Evolutionary conservation across 2,113 vertebrate genomes (phyloP).

Genomic region (Syngnathoides biaculeatus): DNA sequence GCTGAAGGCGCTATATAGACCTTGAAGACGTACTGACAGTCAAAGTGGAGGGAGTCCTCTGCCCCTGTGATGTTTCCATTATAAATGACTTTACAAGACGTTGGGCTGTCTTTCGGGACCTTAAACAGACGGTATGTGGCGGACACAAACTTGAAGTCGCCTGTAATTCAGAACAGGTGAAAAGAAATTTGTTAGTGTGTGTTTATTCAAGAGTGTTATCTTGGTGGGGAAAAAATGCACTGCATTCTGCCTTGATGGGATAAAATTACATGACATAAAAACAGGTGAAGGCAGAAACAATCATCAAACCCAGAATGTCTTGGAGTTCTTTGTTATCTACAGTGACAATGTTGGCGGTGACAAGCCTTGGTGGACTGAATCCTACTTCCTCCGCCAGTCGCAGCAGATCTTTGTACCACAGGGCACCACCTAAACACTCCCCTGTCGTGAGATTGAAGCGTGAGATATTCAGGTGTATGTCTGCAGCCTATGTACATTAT

Average conservation of each 20-base stretch:
- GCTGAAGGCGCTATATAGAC: conserved; percentile 50
- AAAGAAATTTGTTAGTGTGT: background rate
- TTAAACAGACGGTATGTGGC: conserved; percentile 89
- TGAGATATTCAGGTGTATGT: too few species aligned
- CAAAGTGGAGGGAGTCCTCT: conserved; percentile 75
- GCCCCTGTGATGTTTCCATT: conserved; percentile 74
- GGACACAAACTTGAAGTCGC: conserved; percentile 80
- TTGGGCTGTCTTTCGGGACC: conserved; percentile 47
- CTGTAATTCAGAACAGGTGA: conserved; percentile 45
- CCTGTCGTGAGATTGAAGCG: conserved; percentile 7
- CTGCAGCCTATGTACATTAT: background rate
- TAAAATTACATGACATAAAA: background rate
- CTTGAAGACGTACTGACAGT: conserved; percentile 83
- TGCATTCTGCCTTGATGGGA: background rate
- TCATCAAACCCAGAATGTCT: conserved; percentile 68
- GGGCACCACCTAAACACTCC: conserved; percentile 15
- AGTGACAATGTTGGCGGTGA: conserved; percentile 72
- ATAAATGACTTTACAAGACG: conserved; percentile 73
- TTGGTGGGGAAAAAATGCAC: background rate
- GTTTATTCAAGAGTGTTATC: background rate
- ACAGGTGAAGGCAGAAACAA: background rate
- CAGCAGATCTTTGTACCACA: conserved; percentile 84
- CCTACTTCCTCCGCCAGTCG: conserved; percentile 79
- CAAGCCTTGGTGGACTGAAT: conserved; percentile 78
- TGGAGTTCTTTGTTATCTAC: conserved; percentile 77